Evolutionary conservation across 2,797 vertebrate species (phyloP), one percentile per base, ranked within the genome.

Genomic region (Argya squamiceps): DNA sequence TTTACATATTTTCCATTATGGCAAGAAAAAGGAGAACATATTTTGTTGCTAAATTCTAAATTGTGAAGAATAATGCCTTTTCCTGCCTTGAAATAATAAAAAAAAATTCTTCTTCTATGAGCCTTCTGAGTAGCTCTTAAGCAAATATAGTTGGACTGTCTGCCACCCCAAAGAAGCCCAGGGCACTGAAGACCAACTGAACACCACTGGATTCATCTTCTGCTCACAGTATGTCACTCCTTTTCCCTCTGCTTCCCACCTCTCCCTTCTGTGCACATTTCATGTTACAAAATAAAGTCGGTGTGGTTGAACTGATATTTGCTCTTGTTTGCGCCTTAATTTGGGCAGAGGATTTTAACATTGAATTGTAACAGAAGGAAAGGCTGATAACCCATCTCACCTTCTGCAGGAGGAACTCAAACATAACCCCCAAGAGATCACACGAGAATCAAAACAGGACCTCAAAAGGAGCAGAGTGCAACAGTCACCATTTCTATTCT

Each of bases 1-100:
- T 29, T 50, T 8, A 8, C 2, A 24, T 3, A 4, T n/a, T 58
- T 50, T 44, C 13, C 16, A 21, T n/a, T 23, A 24, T 4, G 12
- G 3, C 0, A 11, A 41, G 27, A 30, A 23, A 32, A 19, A n/a
- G 2, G 2, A 16, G 2, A 79, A 30, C 1, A 10, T 1, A 1
- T 36, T 60, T 6, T 53, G 18, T 58, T 44, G 18, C 23, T 58
- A 64, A 74, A 74, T 55, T 55, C 10, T 47, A 19, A 55, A 53
- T 36, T 71, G 12, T 52, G 26, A 78, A 64, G 43, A 85, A 60
- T 10, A 5, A 22, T 29, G 6, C 1, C 8, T 83, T 83, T 79
- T 90, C 19, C 17, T 63, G 17, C 29, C 26, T 71, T 62, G 37
- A 82, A 30, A 71, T 43, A 41, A 41, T 8, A 15, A 75, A 76